Evolutionary conservation across 1,140 invertebrate genomes (phyloP).

Genomic region (Hyles euphorbiae): DNA sequence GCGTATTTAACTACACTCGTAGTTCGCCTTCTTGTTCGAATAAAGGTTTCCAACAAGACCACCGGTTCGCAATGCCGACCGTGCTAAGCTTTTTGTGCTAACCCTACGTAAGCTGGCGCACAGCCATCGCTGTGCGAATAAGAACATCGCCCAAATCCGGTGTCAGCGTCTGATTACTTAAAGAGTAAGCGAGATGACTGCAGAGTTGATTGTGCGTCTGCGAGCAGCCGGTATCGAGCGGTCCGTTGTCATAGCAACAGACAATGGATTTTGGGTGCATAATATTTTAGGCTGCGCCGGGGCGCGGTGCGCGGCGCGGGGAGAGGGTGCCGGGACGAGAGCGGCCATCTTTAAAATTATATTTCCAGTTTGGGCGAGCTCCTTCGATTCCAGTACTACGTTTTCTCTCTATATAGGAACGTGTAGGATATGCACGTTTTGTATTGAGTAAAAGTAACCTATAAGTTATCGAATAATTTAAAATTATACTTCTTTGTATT

Average conservation of each 20-base stretch:
- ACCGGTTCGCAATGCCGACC: conserved; percentile 20
- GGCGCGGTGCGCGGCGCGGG: conserved; percentile 37
- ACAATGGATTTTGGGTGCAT: conserved; percentile 75
- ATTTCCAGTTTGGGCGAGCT: conserved; percentile 67
- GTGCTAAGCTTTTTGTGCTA: conserved; percentile 39
- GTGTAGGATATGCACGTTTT: conserved; percentile 25
- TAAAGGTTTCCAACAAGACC: conserved; percentile 59
- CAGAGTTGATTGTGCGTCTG: conserved; percentile 54
- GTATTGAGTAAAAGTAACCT: too few relatives aligned
- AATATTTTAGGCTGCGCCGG: conserved; percentile 73
- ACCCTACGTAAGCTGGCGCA: conserved; percentile 60
- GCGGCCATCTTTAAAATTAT: conserved; percentile 74
- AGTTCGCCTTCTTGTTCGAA: conserved; percentile 44
- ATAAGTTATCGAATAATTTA: too few relatives aligned
- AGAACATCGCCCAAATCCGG: conserved; percentile 48
- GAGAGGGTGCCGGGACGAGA: conserved; percentile 38
- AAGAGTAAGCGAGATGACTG: conserved; percentile 64
- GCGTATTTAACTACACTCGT: conserved; percentile 22
- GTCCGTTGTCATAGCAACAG: conserved; percentile 70
- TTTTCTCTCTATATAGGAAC: conserved; percentile 28
- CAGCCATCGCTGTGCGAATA: conserved; percentile 54
- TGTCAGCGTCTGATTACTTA: conserved; percentile 53
- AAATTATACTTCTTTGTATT: too few relatives aligned
- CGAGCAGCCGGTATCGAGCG: conserved; percentile 62
- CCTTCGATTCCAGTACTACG: conserved; percentile 44